Evolutionary conservation across 2,797 vertebrate genomes (phyloP).

Genomic region (Xenopus petersii): DNA sequence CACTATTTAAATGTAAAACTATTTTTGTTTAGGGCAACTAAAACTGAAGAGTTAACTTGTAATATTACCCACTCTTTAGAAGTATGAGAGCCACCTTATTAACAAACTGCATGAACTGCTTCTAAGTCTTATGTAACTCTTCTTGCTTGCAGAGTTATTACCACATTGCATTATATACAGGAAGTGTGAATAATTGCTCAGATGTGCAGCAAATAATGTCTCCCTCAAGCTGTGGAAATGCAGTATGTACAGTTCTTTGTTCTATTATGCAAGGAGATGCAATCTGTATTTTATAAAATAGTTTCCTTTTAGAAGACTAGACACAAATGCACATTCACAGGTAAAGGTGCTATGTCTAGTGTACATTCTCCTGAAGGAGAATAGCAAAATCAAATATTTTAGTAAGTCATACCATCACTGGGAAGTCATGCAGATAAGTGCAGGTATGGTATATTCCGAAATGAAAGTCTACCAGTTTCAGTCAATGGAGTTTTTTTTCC

Average conservation of each 20-base stretch:
- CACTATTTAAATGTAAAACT: no score
- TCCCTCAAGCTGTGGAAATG: no score
- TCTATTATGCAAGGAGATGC: neutral
- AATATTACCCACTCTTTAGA: no score
- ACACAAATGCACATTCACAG: slow-evolving; percentile 19
- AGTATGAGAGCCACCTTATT: no score
- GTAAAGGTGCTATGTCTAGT: slow-evolving; percentile 21
- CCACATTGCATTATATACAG: no score
- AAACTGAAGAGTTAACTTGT: no score
- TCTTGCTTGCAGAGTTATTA: no score
- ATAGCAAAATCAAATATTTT: slow-evolving; percentile 17
- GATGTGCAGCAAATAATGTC: no score
- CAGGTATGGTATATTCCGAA: slow-evolving; percentile 35
- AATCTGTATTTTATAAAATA: neutral
- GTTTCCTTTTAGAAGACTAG: neutral
- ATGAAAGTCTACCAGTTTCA: slow-evolving; percentile 42
- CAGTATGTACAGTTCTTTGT: neutral
- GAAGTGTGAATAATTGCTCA: no score
- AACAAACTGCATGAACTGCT: no score
- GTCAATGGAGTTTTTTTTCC: slow-evolving; percentile 35
- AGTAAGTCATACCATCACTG: slow-evolving; percentile 43
- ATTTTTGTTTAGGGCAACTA: no score
- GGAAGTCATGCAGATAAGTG: slow-evolving; percentile 42
- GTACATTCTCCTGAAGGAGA: slow-evolving; percentile 23
- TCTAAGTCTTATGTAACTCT: no score